Evolutionary conservation across 2,888 invertebrate species (phyloP).

Genomic region (Lasioglossum malachurum): DNA sequence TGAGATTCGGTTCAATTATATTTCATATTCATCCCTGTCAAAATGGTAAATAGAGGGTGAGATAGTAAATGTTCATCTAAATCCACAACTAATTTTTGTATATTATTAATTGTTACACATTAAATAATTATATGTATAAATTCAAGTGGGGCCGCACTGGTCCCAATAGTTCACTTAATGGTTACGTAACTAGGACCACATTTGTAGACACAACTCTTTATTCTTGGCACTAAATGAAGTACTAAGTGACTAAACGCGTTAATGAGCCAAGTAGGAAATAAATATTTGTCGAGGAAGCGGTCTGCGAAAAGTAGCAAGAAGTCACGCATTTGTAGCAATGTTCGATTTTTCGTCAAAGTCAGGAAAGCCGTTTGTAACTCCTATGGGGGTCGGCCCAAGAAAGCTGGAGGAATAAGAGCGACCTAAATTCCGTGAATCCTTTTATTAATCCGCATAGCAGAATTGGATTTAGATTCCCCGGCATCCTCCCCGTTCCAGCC

Average conservation of each 20-base stretch:
- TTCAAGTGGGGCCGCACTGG: no score
- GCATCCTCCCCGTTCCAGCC: conserved; percentile 49
- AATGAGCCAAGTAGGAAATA: conserved; percentile 69
- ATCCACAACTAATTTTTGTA: no score
- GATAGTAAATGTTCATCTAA: no score
- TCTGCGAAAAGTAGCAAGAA: conserved; percentile 61
- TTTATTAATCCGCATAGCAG: conserved; percentile 83
- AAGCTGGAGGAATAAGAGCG: conserved; percentile 81
- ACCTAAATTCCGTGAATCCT: conserved; percentile 83
- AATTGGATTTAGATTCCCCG: conserved; percentile 82
- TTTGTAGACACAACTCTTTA: no score
- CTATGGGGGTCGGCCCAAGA: conserved; percentile 63
- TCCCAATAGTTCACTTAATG: no score
- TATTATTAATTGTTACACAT: conserved; percentile 34
- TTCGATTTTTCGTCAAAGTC: conserved; percentile 5
- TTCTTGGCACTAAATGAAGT: no score
- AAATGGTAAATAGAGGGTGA: no score
- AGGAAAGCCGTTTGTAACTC: conserved; percentile 17
- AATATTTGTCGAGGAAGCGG: conserved; percentile 78
- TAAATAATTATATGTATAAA: conserved; percentile 46
- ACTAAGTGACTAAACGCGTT: conserved; percentile 30
- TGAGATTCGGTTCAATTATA: no score
- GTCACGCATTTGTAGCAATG: neutral
- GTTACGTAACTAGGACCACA: no score
- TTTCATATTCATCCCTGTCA: no score